Conservation (phyloP, 2,888 invertebrate genomes). For the Sepioteuthis lessoniana region DNA sequence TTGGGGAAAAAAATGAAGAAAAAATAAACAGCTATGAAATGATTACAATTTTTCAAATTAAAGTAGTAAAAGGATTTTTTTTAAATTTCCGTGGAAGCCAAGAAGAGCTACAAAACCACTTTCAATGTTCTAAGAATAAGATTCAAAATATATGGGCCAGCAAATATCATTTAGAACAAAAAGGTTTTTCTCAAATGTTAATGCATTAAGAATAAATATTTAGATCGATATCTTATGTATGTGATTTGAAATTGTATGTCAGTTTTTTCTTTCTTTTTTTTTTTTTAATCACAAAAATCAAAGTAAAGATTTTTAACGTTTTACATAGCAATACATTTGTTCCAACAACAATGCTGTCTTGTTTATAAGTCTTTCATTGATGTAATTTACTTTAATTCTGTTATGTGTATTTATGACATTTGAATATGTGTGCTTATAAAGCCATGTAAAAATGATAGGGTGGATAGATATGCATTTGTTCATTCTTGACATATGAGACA, state of each 20-base stretch:
- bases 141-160: background rate
- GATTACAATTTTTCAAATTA: background rate
- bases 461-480: too few species aligned
- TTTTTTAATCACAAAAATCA: background rate
- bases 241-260: background rate
- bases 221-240: background rate
- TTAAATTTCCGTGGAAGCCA: background rate
- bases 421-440: background rate
- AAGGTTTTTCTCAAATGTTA: background rate
- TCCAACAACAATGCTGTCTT: background rate
- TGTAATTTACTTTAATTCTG: background rate
- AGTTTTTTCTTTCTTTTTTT: background rate
- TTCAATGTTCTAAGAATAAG: background rate
- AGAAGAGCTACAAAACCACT: background rate
- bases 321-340: background rate
- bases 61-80: background rate
- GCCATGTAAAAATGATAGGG: background rate
- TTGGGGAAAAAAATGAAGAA: background rate
- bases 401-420: background rate
- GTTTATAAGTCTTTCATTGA: background rate
- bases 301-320: background rate
- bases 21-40: background rate
- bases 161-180: conserved; percentile 6
- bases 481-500: too few species aligned
- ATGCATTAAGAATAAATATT: background rate